Conservation (phyloP, 2,113 vertebrate species). For the Phalacrocorax brasilianus region DNA sequence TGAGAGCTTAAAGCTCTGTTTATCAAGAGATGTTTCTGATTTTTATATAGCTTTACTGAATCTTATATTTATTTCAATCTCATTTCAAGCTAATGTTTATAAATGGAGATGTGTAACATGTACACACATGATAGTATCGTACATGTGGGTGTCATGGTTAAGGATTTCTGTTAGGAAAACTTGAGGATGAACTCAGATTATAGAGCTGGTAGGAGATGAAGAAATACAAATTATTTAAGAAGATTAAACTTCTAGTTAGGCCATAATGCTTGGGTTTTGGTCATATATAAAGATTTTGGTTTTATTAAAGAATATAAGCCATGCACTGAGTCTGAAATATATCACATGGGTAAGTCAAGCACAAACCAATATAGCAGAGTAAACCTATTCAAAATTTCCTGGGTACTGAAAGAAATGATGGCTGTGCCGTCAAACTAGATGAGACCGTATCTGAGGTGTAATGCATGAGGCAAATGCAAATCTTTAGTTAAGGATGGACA, state of each 20-base stretch:
- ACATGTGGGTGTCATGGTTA: fast-evolving
- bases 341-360: neutral
- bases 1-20: neutral
- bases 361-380: neutral
- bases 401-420: neutral
- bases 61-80: neutral
- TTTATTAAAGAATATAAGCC: neutral
- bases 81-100: neutral
- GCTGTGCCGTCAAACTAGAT: neutral
- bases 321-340: neutral
- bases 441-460: neutral
- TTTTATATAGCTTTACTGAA: neutral
- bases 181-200: neutral
- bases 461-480: neutral
- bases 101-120: neutral
- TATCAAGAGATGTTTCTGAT: neutral
- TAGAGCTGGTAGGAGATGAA: neutral
- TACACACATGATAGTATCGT: neutral
- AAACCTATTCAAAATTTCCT: neutral
- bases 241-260: neutral
- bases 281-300: neutral
- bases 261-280: neutral
- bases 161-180: neutral
- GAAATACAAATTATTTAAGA: neutral
- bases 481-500: neutral